Evolutionary conservation across 2,113 vertebrate genomes (phyloP), one percentile per base, ranked within the genome.

Genomic region (Sapajus apella): DNA sequence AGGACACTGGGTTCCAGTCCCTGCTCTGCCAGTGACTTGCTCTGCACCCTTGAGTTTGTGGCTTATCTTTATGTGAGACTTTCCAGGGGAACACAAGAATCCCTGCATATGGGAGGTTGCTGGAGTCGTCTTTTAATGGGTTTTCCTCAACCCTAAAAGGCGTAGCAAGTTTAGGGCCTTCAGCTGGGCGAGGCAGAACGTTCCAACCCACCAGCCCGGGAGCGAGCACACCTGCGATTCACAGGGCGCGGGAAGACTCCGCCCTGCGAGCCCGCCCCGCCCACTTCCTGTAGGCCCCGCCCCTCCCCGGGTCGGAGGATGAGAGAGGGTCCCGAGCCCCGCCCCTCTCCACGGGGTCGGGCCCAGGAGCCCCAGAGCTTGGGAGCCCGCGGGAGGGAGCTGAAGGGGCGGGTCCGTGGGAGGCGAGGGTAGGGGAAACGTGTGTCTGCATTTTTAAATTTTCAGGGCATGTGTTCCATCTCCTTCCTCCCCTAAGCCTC

Each of bases 351-450:
- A 8, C 25, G 0, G 25, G 12, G 32, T 0, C 1, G 61, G 4
- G 75, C 58, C 0, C 23, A 11, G 47, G 47, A 5, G 9, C 18
- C 7, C 4, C 27, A 35, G 81, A 37, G 12, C 40, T 56, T 43
- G 0, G 0, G 1, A 3, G 20, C 21, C 20, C 37, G 37, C 1
- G 0, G 20, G 6, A 30, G 7, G 14, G 35, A 52, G 43, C 32
- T 18, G 55, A 30, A 68, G 50, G 50, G 11, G 9, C 47, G 35
- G 77, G 32, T 76, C 43, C 25, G 3, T 30, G 8, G 21, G 18
- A 21, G 17, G 55, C 2, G 27, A 17, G 52, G 40, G 52, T 30
- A 3, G 37, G 79, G 37, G 8, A 35, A 82, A 55, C 13, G 3
- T 14, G 27, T 82, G 90, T 17, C 8, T 58, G 16, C 66, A n/a